These are phyloP conservation scores for Caenorhabditis sp. DNA, from an alignment of 2,888 invertebrate species.

Conservation along the genomic window DNA sequence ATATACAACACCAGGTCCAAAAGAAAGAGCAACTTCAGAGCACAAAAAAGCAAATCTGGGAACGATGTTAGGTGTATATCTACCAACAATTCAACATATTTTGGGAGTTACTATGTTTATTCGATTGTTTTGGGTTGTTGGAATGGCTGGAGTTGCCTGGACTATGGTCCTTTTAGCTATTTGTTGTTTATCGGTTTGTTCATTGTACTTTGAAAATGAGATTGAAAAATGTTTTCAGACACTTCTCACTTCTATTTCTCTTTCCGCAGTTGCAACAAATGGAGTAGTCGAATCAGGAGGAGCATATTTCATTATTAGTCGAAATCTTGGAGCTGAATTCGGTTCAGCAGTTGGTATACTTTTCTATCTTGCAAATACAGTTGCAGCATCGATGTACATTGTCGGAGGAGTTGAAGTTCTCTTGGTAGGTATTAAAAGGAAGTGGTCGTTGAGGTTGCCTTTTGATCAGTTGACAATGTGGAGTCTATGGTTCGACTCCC, in stretches of 20 bases:
- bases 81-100: slow-evolving; percentile 99
- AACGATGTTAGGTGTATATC: slow-evolving; percentile 94
- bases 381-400: slow-evolving; percentile 98
- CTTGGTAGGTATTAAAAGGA: slow-evolving; percentile 64
- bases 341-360: slow-evolving; percentile 98
- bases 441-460: too few species aligned
- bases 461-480: too few species aligned
- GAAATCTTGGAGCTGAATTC: slow-evolving; percentile 90
- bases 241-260: slow-evolving; percentile 82
- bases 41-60: slow-evolving; percentile 84
- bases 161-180: slow-evolving; percentile 90
- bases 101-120: slow-evolving; percentile 99
- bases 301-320: slow-evolving; percentile 95
- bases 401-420: slow-evolving; percentile 78
- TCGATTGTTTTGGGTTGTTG: slow-evolving; percentile 93
- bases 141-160: slow-evolving; percentile 66
- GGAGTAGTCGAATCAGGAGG: slow-evolving; percentile 95
- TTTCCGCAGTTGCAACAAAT: slow-evolving; percentile 99
- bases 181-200: slow-evolving; percentile 73
- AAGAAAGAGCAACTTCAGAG: slow-evolving; percentile 64
- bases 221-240: slow-evolving; percentile 71
- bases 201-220: not conserved
- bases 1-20: slow-evolving; percentile 70
- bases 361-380: slow-evolving; percentile 96
- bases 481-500: too few species aligned